phyloP scores from a whole-genome alignment of 1,140 invertebrate genomes.

The Platyscapa corneri region DNA sequence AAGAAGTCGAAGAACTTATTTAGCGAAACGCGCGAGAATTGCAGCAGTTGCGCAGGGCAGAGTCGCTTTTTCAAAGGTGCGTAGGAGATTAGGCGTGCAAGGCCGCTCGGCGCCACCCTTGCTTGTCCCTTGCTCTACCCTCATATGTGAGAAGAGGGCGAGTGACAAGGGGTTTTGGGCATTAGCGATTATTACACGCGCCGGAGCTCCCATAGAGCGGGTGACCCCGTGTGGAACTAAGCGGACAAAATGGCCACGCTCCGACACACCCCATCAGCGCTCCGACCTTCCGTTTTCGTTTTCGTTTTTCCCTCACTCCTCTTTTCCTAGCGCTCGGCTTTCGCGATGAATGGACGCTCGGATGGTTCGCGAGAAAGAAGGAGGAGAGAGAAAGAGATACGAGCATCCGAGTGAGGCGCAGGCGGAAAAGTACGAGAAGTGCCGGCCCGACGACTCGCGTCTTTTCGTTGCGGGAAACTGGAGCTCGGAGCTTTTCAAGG shows the following conservation, averaged over 20 bases:
- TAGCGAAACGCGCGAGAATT: too few relatives aligned
- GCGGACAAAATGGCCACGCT: slow-evolving; percentile 70
- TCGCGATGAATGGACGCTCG: background rate
- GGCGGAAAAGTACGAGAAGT: background rate
- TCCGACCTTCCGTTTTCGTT: slow-evolving; percentile 58
- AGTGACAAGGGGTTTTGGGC: slow-evolving; percentile 57
- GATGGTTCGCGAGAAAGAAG: background rate
- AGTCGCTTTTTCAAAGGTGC: background rate
- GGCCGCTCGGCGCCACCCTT: slow-evolving; percentile 28
- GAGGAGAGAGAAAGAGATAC: background rate
- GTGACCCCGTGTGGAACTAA: slow-evolving; percentile 70
- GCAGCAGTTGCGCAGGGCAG: background rate
- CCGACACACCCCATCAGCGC: slow-evolving; percentile 61
- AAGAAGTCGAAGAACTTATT: too few relatives aligned
- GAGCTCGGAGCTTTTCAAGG: background rate
- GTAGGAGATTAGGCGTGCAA: background rate
- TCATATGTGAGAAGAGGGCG: slow-evolving; percentile 41
- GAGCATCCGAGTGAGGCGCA: too few relatives aligned
- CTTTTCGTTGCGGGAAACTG: slow-evolving; percentile 13
- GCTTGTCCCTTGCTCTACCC: background rate
- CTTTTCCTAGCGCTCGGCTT: slow-evolving; percentile 2
- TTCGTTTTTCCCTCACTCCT: slow-evolving; percentile 28
- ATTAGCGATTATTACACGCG: slow-evolving; percentile 73
- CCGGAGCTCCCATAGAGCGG: slow-evolving; percentile 66
- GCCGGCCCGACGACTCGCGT: background rate